These are phyloP conservation scores for Chloroceryle amazona DNA, from an alignment of 2,797 vertebrate species.

Conservation along the genomic window DNA sequence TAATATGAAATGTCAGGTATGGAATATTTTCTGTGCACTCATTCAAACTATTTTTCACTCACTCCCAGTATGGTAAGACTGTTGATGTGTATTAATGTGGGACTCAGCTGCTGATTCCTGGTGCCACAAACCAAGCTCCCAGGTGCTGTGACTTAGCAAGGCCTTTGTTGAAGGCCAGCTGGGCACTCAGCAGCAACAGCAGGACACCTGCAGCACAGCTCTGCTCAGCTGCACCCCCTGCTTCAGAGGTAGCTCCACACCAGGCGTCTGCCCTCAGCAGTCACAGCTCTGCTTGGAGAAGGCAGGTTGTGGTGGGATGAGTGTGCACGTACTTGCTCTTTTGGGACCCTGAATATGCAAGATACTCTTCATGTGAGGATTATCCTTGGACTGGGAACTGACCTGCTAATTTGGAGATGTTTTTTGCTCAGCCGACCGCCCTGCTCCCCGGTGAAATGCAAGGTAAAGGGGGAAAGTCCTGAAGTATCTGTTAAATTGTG, in stretches of 20 bases:
- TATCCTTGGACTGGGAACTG: no score
- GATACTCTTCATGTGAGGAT: no score
- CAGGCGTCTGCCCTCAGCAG: not conserved
- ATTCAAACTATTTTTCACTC: not conserved
- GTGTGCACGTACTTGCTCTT: not conserved
- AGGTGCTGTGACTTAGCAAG: not conserved
- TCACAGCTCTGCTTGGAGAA: not conserved
- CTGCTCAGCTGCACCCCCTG: not conserved
- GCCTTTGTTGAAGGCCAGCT: constrained; percentile 28
- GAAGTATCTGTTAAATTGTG: no score
- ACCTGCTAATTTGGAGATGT: no score
- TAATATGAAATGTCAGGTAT: not conserved
- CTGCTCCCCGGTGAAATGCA: no score
- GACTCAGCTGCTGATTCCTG: not conserved
- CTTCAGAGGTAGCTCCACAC: constrained; percentile 2
- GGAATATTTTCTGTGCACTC: not conserved
- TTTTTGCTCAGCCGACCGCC: no score
- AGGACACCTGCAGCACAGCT: not conserved
- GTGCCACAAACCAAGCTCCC: not conserved
- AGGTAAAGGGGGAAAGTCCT: no score
- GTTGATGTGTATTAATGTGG: not conserved
- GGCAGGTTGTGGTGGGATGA: not conserved
- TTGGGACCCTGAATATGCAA: not conserved
- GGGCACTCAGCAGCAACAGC: not conserved
- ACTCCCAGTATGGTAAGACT: not conserved